These are phyloP conservation scores for Pipistrellus pygmaeus DNA, from an alignment of 2,797 vertebrate species.

Conservation along the genomic window DNA sequence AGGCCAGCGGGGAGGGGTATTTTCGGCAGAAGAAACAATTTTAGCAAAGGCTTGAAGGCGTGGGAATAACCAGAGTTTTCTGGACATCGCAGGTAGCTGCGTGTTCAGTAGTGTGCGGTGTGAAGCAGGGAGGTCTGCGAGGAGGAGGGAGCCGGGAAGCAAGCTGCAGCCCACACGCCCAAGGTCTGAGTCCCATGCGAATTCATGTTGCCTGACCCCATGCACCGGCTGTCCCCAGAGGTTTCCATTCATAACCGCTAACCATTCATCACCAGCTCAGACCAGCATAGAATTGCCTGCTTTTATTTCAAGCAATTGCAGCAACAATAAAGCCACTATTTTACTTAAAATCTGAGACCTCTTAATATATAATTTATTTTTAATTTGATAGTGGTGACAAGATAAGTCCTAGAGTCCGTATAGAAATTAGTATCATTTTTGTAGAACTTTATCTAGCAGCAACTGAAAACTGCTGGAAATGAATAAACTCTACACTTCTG, in stretches of 20 bases:
- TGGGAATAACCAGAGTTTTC: background rate
- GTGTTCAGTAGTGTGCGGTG: background rate
- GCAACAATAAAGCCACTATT: background rate
- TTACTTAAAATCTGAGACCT: constrained; percentile 1
- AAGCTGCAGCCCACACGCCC: background rate
- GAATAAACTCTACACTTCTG: background rate
- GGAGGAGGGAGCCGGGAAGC: background rate
- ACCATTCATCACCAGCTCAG: constrained; percentile 19
- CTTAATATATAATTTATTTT: constrained; percentile 48
- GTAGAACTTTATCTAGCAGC: constrained; percentile 39
- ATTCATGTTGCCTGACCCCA: background rate
- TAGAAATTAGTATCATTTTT: background rate
- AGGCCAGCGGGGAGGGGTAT: background rate
- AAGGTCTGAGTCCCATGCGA: background rate
- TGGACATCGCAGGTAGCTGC: background rate
- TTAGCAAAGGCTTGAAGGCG: background rate
- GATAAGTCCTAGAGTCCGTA: constrained; percentile 22
- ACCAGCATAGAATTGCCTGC: background rate
- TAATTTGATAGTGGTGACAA: background rate
- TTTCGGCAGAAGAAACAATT: background rate
- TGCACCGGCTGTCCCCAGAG: background rate
- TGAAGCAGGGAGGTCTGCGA: background rate
- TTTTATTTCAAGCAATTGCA: constrained; percentile 56
- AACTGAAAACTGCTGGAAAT: constrained; percentile 20
- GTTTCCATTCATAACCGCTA: background rate